These are phyloP conservation scores for Illadopsis cleaveri DNA, from an alignment of 2,113 vertebrate genomes.

Conservation along the genomic window DNA sequence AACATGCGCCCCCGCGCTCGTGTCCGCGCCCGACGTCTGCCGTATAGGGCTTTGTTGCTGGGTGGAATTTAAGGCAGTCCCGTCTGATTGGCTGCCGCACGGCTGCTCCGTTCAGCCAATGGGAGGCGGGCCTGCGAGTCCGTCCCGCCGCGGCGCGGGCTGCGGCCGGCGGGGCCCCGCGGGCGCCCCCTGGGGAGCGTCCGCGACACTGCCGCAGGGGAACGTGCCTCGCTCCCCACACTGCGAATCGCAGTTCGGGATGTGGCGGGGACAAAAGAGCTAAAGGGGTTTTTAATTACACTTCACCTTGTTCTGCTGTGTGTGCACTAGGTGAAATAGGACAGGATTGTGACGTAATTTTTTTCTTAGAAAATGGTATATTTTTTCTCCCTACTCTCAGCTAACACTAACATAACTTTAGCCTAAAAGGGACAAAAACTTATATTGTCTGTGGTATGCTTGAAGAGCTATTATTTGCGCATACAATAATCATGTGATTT, in stretches of 20 bases:
- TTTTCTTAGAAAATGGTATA: not conserved
- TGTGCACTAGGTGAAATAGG: not conserved
- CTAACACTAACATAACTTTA: not conserved
- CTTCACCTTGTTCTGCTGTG: not conserved
- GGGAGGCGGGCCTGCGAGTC: not conserved
- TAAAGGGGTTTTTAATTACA: not conserved
- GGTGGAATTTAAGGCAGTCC: not conserved
- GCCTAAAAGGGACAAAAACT: not conserved
- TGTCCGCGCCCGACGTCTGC: not conserved
- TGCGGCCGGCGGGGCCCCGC: not conserved
- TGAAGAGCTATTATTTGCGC: not conserved
- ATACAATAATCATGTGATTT: not conserved
- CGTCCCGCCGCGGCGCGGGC: not conserved
- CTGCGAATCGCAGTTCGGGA: not conserved
- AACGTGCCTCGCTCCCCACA: not conserved
- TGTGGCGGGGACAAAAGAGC: not conserved
- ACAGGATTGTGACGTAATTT: not conserved
- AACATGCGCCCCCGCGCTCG: not conserved
- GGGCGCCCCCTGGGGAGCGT: constrained; percentile 56
- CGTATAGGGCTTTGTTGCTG: constrained; percentile 64
- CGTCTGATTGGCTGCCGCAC: constrained; percentile 52
- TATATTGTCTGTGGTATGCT: not conserved
- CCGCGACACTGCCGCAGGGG: constrained; percentile 15
- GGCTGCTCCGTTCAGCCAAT: constrained; percentile 46
- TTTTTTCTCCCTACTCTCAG: not conserved